These are phyloP conservation scores for Coregonus suidteri DNA, from an alignment of 2,797 vertebrate genomes.

Conservation along the genomic window DNA sequence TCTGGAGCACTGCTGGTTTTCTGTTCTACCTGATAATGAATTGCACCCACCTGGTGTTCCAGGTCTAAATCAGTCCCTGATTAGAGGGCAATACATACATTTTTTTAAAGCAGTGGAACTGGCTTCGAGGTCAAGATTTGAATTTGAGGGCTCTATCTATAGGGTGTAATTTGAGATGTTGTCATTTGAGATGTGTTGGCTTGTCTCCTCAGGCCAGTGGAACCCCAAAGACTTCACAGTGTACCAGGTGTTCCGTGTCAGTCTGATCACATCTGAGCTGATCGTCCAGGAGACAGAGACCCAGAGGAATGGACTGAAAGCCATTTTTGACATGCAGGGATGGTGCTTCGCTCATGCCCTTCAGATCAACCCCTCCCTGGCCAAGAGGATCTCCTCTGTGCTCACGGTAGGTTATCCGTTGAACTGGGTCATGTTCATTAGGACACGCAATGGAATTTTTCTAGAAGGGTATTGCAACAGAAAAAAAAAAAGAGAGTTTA, in stretches of 20 bases:
- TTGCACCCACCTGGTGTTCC: no score
- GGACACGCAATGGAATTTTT: background rate
- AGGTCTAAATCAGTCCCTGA: no score
- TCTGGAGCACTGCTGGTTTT: no score
- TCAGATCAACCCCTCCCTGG: slow-evolving; percentile 87
- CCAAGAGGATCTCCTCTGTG: slow-evolving; percentile 87
- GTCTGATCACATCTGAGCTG: slow-evolving; percentile 94
- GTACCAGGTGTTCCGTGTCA: slow-evolving; percentile 90
- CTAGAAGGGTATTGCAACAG: background rate
- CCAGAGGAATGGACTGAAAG: slow-evolving; percentile 87
- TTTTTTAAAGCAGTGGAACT: no score
- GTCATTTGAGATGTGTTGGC: background rate
- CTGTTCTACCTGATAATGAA: no score
- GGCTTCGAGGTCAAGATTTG: no score
- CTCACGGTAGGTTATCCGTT: slow-evolving; percentile 79
- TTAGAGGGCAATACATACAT: no score
- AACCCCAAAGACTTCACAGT: slow-evolving; percentile 87
- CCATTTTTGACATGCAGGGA: slow-evolving; percentile 90
- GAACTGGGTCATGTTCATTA: background rate
- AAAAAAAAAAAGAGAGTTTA: background rate
- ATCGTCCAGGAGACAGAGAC: slow-evolving; percentile 87
- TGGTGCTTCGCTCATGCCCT: slow-evolving; percentile 89
- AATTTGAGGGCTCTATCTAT: no score
- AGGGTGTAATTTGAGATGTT: no score
- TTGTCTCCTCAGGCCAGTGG: slow-evolving; percentile 80